Evolutionary conservation across 2,113 vertebrate genomes (phyloP), one percentile per base, ranked within the genome.

Genomic region (Nymphicus hollandicus): DNA sequence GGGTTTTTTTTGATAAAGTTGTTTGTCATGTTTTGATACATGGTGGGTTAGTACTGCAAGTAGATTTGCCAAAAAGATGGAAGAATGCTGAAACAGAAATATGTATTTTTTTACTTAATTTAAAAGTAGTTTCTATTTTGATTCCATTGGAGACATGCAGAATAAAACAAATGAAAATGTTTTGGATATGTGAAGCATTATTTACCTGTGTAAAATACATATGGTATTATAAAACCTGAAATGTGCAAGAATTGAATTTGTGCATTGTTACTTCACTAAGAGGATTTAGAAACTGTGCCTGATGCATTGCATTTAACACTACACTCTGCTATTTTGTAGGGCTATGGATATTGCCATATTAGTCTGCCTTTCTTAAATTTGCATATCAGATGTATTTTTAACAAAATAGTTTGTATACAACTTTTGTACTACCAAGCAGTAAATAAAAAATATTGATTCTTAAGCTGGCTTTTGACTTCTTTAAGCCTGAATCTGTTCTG

Each of bases 361-460:
- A 96, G 66, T 85, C 50, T 78, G 68, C n/a, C 86, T 97, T 96
- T 89, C 83, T 86, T 87, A 73, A 86, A 93, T 95, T 95, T 93
- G 76, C 91, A 61, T 92, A 95, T 97, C 66, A 91, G 74, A 91
- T 96, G 93, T 98, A 97, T 98, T 98, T 98, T 98, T 98, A 98
- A 98, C 97, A 89, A 81, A 95, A 91, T 72, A 96, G 96, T 98
- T 98, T 98, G 89, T 97, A 97, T 95, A 89, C 27, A 79, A 96
- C 84, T 98, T 98, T 98, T 98, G 90, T 98, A 98, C 97, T 98
- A 97, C 95, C 94, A 96, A 97, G 76, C 86, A 95, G 89, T 97
- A 95, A 97, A 97, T 96, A 97, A 97, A 97, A 97, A 91, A 86
- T 86, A 60, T 2, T 49, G 64, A 71, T 96, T 96, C 86, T 58